Conservation (phyloP, 1,140 invertebrate species). For the Lithobius niger region DNA sequence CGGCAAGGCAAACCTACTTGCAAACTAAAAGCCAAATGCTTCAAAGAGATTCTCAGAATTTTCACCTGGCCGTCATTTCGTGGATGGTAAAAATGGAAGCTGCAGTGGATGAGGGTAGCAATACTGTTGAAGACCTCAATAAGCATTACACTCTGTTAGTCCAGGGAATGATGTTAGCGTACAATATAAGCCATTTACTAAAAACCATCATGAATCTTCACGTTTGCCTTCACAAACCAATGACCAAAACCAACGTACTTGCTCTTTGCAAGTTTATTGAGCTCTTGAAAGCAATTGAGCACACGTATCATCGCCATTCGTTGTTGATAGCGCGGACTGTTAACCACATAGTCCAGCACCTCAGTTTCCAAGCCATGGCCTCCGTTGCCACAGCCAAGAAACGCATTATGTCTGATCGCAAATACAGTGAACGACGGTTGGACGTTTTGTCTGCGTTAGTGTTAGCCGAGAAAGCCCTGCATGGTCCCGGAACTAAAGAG, state of each 20-base stretch:
- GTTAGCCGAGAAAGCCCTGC: constrained; percentile 52
- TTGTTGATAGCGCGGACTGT: constrained; percentile 41
- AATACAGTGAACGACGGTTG: constrained; percentile 45
- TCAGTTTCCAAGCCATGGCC: constrained; percentile 47
- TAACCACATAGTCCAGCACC: constrained; percentile 52
- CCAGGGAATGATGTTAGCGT: constrained; percentile 39
- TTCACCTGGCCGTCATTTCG: constrained; percentile 37
- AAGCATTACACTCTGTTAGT: constrained; percentile 41
- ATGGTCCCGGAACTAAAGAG: constrained; percentile 40
- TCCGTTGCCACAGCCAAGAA: constrained; percentile 41
- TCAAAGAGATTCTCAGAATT: constrained; percentile 40
- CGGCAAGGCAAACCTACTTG: constrained; percentile 42
- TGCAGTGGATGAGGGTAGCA: constrained; percentile 16
- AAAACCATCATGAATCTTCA: constrained; percentile 64
- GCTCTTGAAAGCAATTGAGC: constrained; percentile 42
- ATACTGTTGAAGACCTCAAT: constrained; percentile 41
- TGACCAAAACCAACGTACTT: constrained; percentile 60
- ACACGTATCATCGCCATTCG: constrained; percentile 44
- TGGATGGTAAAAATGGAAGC: constrained; percentile 49
- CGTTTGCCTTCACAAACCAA: constrained; percentile 52
- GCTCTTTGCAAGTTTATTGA: constrained; percentile 67
- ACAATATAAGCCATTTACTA: constrained; percentile 39
- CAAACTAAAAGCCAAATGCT: constrained; percentile 41
- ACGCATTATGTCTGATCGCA: constrained; percentile 40
- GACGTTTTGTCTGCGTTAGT: constrained; percentile 56